These are phyloP conservation scores for Laticauda colubrina DNA, from an alignment of 2,113 vertebrate genomes.

Conservation along the genomic window DNA sequence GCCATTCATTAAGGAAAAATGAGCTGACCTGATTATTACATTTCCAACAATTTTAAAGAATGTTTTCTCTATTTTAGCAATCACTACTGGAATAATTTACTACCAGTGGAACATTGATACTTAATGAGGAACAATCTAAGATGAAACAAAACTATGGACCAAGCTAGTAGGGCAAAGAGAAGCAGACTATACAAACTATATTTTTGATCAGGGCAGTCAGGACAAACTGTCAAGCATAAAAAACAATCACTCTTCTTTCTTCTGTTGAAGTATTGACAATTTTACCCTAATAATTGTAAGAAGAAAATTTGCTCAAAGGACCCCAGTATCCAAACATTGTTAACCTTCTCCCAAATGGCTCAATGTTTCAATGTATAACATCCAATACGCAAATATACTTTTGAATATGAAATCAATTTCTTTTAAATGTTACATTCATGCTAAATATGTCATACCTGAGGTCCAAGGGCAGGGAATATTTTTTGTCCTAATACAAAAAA, in stretches of 20 bases:
- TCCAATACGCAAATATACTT: background rate
- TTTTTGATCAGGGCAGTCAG: background rate
- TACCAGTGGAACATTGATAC: background rate
- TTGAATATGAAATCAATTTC: background rate
- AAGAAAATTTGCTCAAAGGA: background rate
- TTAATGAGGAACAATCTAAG: background rate
- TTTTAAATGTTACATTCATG: background rate
- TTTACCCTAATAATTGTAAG: background rate
- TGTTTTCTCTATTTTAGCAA: background rate
- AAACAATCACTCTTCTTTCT: background rate
- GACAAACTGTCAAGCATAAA: background rate
- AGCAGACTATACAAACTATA: background rate
- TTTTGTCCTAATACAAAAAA: background rate
- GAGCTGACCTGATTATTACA: background rate
- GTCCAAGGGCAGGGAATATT: slow-evolving; percentile 23
- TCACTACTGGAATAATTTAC: background rate
- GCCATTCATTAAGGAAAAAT: background rate
- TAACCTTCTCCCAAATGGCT: background rate
- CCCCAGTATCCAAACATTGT: background rate
- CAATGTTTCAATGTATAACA: background rate
- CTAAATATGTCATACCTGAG: slow-evolving; percentile 14
- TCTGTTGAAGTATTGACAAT: background rate
- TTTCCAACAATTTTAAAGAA: background rate
- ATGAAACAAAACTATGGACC: background rate
- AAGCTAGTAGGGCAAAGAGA: background rate